These are phyloP conservation scores for Clitarchus hookeri DNA, from an alignment of 2,888 invertebrate genomes.

Conservation along the genomic window DNA sequence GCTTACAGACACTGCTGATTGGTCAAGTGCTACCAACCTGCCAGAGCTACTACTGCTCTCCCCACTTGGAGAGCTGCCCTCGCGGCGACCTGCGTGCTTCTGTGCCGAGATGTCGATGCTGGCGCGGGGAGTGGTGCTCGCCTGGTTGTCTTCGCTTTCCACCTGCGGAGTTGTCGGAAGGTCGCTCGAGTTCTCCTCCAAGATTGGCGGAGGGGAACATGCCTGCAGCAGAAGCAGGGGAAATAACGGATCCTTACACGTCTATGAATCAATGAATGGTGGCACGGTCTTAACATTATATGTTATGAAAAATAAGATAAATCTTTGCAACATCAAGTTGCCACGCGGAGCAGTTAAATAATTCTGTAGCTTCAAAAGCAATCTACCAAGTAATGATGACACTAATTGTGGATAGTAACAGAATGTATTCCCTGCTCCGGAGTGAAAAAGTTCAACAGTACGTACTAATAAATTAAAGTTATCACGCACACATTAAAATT, in stretches of 20 bases:
- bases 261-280: neutral
- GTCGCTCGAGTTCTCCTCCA: constrained; percentile 52
- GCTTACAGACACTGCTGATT: no score
- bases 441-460: no score
- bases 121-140: constrained; percentile 38
- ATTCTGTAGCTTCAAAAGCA: no score
- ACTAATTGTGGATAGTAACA: no score
- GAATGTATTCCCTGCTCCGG: no score
- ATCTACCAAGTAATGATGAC: no score
- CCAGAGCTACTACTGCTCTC: constrained; percentile 51
- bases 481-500: no score
- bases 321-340: no score
- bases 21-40: constrained; percentile 44
- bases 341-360: no score
- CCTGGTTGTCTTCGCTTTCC: constrained; percentile 40
- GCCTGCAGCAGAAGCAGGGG: neutral
- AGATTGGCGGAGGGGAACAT: constrained; percentile 58
- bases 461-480: no score
- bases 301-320: no score
- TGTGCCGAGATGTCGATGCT: constrained; percentile 34
- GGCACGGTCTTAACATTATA: neutral
- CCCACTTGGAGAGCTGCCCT: constrained; percentile 47
- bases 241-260: neutral
- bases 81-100: constrained; percentile 28
- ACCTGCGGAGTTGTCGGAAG: constrained; percentile 50